Base-by-base conservation (phyloP, 1,140 invertebrate genomes). In the Drosophila equinoxialis region DNA sequence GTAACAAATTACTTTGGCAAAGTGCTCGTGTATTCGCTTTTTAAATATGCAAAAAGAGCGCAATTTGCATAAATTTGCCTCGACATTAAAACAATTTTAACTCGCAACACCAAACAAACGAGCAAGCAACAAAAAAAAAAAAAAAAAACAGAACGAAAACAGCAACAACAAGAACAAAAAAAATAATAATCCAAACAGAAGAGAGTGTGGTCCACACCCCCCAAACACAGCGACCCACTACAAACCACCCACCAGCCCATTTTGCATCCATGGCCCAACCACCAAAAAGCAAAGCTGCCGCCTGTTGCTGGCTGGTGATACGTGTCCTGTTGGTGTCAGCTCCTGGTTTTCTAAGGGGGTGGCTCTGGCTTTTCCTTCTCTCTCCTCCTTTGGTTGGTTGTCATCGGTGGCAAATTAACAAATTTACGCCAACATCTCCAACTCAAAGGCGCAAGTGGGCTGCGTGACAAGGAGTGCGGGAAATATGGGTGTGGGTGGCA, bases 31-130 rank as follows among this genome's bases (percentile, higher is more conserved):
- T 90, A 91, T 89, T 90, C 86, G 86, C 90, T 90, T 90, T 91
- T 91, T 91, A 91, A 91, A 91, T 91, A 91, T 91, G 90, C 90
- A 91, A 91, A 91, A 91, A 91, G 90, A 91, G 83, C 81, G 83
- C 90, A 91, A 91, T 91, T 91, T 91, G 77, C 90, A 91, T 91
- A 91, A 90, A 91, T 91, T 91, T 91, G 81, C 76, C 90, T 74
- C 83, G 74, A 73, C 90, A 91, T 91, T 91, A 91, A 91, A 91
- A 91, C 90, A 91, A 91, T 91, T 91, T 91, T 85, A 90, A 85
- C 90, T 91, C 74, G 77, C 77, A 84, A 79, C 84, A 89, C 84
- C 84, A 79, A 79, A 84, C 77, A 67, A 63, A 69, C 79, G 54
- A 74, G 37, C 66, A 65, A 42, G 42, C 45, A 45, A 58, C 30